Evolutionary conservation across 2,797 vertebrate genomes (phyloP), one percentile per base, ranked within the genome.

Genomic region (Lophotriccus pileatus): DNA sequence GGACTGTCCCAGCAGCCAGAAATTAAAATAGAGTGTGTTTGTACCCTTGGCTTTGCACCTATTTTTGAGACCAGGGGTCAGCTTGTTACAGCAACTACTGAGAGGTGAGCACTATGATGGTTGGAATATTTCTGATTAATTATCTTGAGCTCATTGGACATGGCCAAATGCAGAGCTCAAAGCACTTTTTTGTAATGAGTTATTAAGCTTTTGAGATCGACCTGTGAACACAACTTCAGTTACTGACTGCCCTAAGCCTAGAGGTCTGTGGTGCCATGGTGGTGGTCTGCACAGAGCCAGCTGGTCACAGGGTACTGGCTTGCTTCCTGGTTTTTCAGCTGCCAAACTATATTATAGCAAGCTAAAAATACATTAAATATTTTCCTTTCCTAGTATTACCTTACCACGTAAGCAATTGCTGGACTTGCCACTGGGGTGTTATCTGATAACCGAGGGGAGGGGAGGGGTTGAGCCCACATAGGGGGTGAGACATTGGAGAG

Each of bases 321-420:
- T 66, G 37, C 79, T 92, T 97, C 93, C 94, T 96, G 82, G 75
- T 78, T 96, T 97, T 93, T 93, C 96, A 96, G 96, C 94, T 96
- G 96, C 96, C 90, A 91, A 97, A 96, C 90, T 97, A 95, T 95
- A 96, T 97, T 96, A 96, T 96, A 97, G 79, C 94, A 91, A 87
- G 84, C 96, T 97, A 97, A 97, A 97, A 97, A 97, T 97, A 97
- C 70, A 95, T 85, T 85, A 94, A 97, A 97, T 97, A 97, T 86
- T 97, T 97, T 97, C 97, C 97, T 97, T 97, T 97, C 87, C 97
- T 97, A 97, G 67, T 95, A 95, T 97, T 97, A 97, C 96, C 62
- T 95, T 94, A 81, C 89, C 84, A 94, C 49, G 79, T 96, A 95
- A 97, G 96, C 94, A 96, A 52, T 90, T 82, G 93, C 60, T 96